Base-by-base conservation (phyloP, 1,140 invertebrate species). In the Coelopa frigida region DNA sequence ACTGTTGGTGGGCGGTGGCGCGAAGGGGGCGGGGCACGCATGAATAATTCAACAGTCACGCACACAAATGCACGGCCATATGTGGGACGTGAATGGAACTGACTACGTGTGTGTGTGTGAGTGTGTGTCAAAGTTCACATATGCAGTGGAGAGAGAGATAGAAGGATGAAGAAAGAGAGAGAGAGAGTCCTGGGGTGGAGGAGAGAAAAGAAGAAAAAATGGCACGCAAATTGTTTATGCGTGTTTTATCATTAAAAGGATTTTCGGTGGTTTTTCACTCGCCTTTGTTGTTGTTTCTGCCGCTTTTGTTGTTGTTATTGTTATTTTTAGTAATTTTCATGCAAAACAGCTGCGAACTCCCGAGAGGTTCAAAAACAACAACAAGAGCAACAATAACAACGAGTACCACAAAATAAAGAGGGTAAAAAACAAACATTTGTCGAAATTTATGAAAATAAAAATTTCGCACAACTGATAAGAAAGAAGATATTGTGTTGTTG, bases 161-260 rank as follows among this genome's bases (percentile, higher is more conserved):
- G 27, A 29, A 14, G 14, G 27, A 29, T 8, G 14, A 14, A 29
- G 27, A 29, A 14, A 29, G 27, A 29, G 27, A 29, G 27, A 29
- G 27, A 29, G 27, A 29, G 27, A 29, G 27, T 29, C 8, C 27
- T 29, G 8, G 8, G n/a, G n/a, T n/a, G n/a, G n/a, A n/a, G n/a
- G n/a, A n/a, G n/a, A n/a, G n/a, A n/a, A n/a, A 10, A 17, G 15
- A 36, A 8, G 33, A 6, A 17, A 14, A 36, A 36, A 36, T 29
- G 27, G 41, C 27, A 18, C 21, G 22, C 14, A 45, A 45, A 45
- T 45, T 45, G 43, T 32, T 36, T 45, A 45, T 45, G 43, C 32
- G 43, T 45, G 43, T 45, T 45, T 45, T 45, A 45, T 45, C 43
- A 45, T 45, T 45, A 45, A 45, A 45, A 45, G 43, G 43, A 45